A percentile compares a stretch with the other conserved stretches of the same genome.
Evolutionary conservation across 2,888 invertebrate species (phyloP).

Genomic region (Coremacera marginata): DNA sequence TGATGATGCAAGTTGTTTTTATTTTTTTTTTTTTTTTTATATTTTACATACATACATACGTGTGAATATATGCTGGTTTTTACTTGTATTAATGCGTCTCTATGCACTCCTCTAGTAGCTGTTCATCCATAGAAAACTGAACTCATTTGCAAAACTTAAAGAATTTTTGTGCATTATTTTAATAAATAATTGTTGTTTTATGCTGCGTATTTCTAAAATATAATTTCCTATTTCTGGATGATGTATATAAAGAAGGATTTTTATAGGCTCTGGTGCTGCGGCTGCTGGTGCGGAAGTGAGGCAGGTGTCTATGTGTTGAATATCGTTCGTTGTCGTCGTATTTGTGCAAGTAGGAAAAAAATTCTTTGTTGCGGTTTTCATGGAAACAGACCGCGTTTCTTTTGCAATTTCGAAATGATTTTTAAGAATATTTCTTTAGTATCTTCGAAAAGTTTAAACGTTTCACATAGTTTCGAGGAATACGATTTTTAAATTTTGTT

Average conservation of each 20-base stretch:
- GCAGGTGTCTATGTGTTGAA: no score
- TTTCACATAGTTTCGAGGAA: slow-evolving; percentile 26
- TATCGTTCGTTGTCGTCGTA: no score
- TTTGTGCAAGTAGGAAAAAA: background rate
- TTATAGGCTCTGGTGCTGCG: background rate
- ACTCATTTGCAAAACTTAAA: no score
- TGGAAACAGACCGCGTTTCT: background rate
- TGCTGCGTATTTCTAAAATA: slow-evolving; percentile 14
- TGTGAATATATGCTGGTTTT: no score
- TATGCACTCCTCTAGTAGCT: background rate
- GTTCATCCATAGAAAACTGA: no score
- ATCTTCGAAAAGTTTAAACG: slow-evolving; percentile 46
- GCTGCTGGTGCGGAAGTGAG: background rate
- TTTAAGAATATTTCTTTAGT: slow-evolving; percentile 52
- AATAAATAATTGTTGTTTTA: background rate
- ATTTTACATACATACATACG: background rate
- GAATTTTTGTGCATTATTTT: no score
- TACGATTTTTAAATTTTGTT: no score
- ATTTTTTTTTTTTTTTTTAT: background rate
- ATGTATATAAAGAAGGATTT: background rate
- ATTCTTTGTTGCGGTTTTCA: background rate
- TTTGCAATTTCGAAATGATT: background rate
- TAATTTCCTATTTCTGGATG: slow-evolving; percentile 16
- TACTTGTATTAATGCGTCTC: background rate
- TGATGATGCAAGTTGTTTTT: background rate